phyloP scores from a whole-genome alignment of 2,113 vertebrate genomes.

The Labrus mixtus region DNA sequence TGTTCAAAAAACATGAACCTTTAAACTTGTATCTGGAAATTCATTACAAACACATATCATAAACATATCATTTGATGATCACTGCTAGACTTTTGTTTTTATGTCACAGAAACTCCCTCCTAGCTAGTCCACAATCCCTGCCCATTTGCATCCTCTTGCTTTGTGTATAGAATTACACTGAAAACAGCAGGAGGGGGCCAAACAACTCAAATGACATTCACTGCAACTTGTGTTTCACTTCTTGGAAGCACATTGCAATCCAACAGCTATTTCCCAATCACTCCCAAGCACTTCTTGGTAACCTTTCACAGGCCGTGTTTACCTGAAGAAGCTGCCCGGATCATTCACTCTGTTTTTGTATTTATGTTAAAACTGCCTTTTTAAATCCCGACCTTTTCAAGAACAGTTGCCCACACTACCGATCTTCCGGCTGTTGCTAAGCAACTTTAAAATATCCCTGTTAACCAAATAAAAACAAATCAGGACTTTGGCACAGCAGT shows the following conservation, averaged over 20 bases:
- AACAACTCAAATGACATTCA: conserved; percentile 6
- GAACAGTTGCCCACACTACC: neutral
- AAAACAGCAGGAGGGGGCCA: neutral
- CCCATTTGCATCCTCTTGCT: neutral
- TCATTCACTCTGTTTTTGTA: neutral
- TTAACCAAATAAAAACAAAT: conserved; percentile 12
- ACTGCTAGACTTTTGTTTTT: neutral
- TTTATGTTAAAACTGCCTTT: neutral
- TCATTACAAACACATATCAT: too few species aligned
- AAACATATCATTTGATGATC: too few species aligned
- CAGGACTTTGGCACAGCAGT: neutral
- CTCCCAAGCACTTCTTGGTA: conserved; percentile 7
- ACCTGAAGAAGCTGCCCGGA: neutral
- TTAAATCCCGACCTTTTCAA: neutral
- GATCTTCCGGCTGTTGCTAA: conserved; percentile 28
- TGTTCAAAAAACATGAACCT: too few species aligned
- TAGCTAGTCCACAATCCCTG: neutral
- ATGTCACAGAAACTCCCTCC: neutral
- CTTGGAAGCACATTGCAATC: conserved; percentile 22
- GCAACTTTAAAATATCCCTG: conserved; percentile 19
- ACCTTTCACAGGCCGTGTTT: conserved; percentile 14
- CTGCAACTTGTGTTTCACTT: conserved; percentile 46
- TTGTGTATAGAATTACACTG: conserved; percentile 33
- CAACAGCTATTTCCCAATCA: conserved; percentile 33
- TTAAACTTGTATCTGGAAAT: too few species aligned